Conservation (phyloP, 2,888 invertebrate genomes). For the Epirrita christyi region DNA sequence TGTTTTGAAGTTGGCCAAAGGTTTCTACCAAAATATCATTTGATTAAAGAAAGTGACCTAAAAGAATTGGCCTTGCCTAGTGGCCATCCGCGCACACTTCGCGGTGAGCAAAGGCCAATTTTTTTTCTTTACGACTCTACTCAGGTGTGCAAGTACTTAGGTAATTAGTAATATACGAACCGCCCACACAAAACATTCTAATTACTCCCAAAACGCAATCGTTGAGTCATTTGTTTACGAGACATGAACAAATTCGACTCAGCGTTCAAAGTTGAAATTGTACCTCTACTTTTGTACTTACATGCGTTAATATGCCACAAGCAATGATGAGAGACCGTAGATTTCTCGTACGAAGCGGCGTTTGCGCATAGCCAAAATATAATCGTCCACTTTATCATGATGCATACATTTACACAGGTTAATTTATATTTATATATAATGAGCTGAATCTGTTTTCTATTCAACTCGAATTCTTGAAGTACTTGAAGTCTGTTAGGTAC, state of each 20-base stretch:
- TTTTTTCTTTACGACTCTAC: too few species aligned
- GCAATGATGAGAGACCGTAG: slow-evolving; percentile 45
- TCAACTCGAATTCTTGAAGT: neutral
- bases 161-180: neutral
- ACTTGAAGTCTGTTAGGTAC: neutral
- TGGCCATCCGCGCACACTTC: too few species aligned
- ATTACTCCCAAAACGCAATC: slow-evolving; percentile 5
- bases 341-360: slow-evolving; percentile 45
- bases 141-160: too few species aligned
- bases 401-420: neutral
- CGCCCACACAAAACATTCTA: slow-evolving; percentile 2
- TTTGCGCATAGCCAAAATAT: slow-evolving; percentile 44
- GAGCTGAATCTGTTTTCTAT: too few species aligned
- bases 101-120: too few species aligned
- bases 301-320: slow-evolving; percentile 64
- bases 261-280: slow-evolving; percentile 20
- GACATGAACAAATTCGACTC: slow-evolving; percentile 40
- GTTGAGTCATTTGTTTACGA: slow-evolving; percentile 35
- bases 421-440: too few species aligned
- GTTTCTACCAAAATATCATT: too few species aligned
- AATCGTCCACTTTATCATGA: slow-evolving; percentile 48
- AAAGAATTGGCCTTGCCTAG: too few species aligned
- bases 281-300: slow-evolving; percentile 47
- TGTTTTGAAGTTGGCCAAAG: too few species aligned
- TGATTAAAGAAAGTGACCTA: too few species aligned